Conservation (phyloP, 2,888 invertebrate genomes). For the Noctua comes region DNA sequence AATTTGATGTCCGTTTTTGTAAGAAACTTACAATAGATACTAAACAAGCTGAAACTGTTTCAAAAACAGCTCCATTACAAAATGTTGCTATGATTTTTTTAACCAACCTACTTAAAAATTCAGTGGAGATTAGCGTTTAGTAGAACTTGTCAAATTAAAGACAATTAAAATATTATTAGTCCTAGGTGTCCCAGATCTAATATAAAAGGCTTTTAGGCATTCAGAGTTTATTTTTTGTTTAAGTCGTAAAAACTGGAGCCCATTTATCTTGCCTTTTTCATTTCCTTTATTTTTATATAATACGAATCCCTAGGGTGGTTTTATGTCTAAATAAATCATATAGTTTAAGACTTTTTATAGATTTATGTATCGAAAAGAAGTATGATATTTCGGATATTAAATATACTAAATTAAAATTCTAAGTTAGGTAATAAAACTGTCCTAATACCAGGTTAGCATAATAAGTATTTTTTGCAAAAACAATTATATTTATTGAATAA, state of each 20-base stretch:
- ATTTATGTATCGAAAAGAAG: constrained; percentile 45
- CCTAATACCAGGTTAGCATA: neutral
- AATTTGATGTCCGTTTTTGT: constrained; percentile 23
- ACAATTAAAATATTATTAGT: constrained; percentile 18
- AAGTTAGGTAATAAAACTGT: constrained; percentile 1
- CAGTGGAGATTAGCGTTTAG: neutral
- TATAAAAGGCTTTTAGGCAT: constrained; percentile 41
- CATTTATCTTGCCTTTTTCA: constrained; percentile 74
- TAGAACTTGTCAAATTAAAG: constrained; percentile 1
- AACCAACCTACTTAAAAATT: neutral
- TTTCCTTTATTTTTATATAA: constrained; percentile 71
- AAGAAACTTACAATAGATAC: neutral
- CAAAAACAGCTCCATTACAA: neutral
- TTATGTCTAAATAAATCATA: constrained; percentile 70
- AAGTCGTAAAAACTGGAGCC: constrained; percentile 68
- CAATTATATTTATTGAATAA: neutral
- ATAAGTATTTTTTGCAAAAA: too few species aligned
- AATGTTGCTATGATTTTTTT: neutral
- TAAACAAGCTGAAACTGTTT: neutral
- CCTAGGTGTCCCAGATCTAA: constrained; percentile 25
- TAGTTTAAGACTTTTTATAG: constrained; percentile 56
- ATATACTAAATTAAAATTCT: neutral
- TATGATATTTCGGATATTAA: constrained; percentile 27
- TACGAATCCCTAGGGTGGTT: constrained; percentile 60
- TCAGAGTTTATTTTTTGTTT: constrained; percentile 57